These are phyloP conservation scores for Hipparchia sbordonii DNA, from an alignment of 2,888 invertebrate species.

Conservation along the genomic window DNA sequence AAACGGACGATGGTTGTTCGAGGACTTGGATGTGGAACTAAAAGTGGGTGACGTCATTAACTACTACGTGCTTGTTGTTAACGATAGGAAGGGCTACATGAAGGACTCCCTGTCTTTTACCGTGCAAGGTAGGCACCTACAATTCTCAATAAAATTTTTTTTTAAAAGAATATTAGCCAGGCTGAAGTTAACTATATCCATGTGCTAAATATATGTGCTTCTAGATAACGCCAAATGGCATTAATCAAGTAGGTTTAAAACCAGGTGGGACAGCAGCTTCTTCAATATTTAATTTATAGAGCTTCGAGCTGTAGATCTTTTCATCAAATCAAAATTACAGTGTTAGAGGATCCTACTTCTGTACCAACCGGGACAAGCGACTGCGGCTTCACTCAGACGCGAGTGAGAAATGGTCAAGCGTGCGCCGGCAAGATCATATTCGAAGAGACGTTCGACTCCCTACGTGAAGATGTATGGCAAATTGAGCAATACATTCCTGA, in stretches of 20 bases:
- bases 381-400: constrained; percentile 60
- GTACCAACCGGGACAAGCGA: constrained; percentile 17
- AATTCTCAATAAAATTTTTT: background rate
- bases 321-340: background rate
- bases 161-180: too few relatives aligned
- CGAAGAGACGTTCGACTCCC: constrained; percentile 82
- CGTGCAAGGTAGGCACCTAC: constrained; percentile 61
- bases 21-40: constrained; percentile 68
- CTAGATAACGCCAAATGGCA: too few relatives aligned
- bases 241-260: too few relatives aligned
- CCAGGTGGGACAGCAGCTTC: too few relatives aligned
- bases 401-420: constrained; percentile 58
- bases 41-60: constrained; percentile 81
- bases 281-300: too few relatives aligned
- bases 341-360: constrained; percentile 26
- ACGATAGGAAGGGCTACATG: constrained; percentile 71
- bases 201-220: too few relatives aligned
- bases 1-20: constrained; percentile 78
- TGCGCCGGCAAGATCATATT: constrained; percentile 82
- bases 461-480: constrained; percentile 79
- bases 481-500: constrained; percentile 81
- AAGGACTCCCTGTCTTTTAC: constrained; percentile 65
- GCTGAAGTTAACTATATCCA: too few relatives aligned
- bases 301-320: too few relatives aligned
- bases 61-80: constrained; percentile 84